Percentiles rank a stretch among this genome's conserved stretches.
phyloP scores from a whole-genome alignment of 2,888 invertebrate genomes.

The Megaustenia siamemsis region DNA sequence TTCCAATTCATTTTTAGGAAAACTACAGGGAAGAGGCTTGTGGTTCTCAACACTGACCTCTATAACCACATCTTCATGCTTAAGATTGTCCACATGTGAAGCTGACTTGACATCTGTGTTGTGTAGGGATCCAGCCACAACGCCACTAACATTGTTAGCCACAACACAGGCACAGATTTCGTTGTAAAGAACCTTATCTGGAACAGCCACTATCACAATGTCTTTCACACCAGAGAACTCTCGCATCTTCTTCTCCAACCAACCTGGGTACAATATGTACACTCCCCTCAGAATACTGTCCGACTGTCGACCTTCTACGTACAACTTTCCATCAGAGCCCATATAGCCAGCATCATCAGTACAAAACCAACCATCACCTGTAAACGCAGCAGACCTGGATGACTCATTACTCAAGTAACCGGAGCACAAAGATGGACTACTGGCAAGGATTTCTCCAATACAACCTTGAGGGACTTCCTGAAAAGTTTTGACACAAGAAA shows the following conservation, averaged over 20 bases:
- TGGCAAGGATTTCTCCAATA: slow-evolving; percentile 54
- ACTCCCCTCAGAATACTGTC: slow-evolving; percentile 56
- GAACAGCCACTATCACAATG: slow-evolving; percentile 56
- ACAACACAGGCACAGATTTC: slow-evolving; percentile 59
- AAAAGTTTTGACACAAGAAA: too few species aligned
- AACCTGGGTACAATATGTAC: slow-evolving; percentile 58
- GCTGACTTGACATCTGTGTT: neutral
- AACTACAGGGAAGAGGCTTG: neutral
- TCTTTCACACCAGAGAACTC: slow-evolving; percentile 46
- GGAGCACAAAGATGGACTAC: slow-evolving; percentile 48
- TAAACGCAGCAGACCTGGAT: slow-evolving; percentile 46
- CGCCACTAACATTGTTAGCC: slow-evolving; percentile 14
- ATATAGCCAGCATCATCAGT: slow-evolving; percentile 58
- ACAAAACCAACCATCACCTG: slow-evolving; percentile 57
- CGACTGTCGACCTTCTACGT: slow-evolving; percentile 56
- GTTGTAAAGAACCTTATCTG: slow-evolving; percentile 54
- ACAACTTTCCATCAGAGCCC: slow-evolving; percentile 39
- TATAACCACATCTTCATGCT: slow-evolving; percentile 4
- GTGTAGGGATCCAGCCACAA: slow-evolving; percentile 1
- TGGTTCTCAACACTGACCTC: neutral
- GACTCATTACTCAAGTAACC: slow-evolving; percentile 54
- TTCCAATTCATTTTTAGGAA: neutral
- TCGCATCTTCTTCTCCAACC: slow-evolving; percentile 55
- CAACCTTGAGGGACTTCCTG: slow-evolving; percentile 46
- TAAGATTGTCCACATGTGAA: neutral